phyloP scores from a whole-genome alignment of 2,797 vertebrate genomes.

The Alcedo quadribrachys region DNA sequence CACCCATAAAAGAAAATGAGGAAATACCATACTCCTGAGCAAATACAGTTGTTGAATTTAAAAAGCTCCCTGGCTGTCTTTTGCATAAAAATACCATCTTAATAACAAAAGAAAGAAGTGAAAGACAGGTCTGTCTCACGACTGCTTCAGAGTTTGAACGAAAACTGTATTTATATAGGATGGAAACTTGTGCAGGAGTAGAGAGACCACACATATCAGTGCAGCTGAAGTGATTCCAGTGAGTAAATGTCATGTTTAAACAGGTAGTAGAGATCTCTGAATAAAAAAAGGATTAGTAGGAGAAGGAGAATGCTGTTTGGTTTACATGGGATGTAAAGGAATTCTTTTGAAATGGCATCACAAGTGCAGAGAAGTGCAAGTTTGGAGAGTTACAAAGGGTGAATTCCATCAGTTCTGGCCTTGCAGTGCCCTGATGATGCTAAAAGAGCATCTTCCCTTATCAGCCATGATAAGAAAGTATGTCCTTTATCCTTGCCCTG shows the following conservation, averaged over 20 bases:
- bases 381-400: background rate
- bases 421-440: background rate
- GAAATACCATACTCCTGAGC: background rate
- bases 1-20: background rate
- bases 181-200: background rate
- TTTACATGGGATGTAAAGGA: background rate
- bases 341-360: background rate
- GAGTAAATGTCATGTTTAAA: background rate
- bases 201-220: background rate
- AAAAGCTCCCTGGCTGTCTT: background rate
- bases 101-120: background rate
- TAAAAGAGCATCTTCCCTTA: background rate
- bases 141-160: background rate
- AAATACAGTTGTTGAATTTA: background rate
- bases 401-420: background rate
- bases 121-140: background rate
- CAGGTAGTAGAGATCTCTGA: background rate
- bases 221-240: background rate
- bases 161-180: background rate
- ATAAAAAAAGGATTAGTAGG: background rate
- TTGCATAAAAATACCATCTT: background rate
- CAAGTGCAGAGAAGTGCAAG: background rate
- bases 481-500: background rate
- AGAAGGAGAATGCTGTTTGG: background rate
- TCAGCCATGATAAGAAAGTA: background rate